phyloP scores from a whole-genome alignment of 2,113 vertebrate genomes.

The Neodontobutis hainanensis region DNA sequence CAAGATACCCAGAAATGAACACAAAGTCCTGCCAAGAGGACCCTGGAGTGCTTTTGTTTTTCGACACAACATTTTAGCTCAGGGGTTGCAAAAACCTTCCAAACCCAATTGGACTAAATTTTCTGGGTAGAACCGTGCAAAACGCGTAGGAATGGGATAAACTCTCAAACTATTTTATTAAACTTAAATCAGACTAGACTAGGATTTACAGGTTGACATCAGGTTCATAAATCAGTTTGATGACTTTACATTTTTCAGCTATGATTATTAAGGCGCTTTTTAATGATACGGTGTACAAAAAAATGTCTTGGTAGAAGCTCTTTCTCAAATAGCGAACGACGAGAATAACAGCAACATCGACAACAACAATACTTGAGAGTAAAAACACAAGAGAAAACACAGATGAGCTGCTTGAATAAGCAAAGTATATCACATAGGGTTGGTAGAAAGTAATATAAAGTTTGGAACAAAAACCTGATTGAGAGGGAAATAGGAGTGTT shows the following conservation, averaged over 20 bases:
- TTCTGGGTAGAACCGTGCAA: conserved; percentile 46
- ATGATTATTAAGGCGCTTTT: conserved; percentile 77
- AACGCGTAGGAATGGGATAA: conserved; percentile 55
- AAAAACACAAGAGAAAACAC: conserved; percentile 73
- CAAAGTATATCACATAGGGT: conserved; percentile 76
- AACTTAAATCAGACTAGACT: conserved; percentile 58
- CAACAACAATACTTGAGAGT: conserved; percentile 70
- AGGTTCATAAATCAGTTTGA: conserved; percentile 60
- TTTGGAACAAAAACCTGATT: conserved; percentile 28
- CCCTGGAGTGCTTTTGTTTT: conserved; percentile 63
- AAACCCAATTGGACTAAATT: conserved; percentile 59
- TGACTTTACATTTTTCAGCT: conserved; percentile 72
- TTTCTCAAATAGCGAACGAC: conserved; percentile 69
- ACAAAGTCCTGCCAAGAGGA: conserved; percentile 51
- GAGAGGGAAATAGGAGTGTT: conserved; percentile 25
- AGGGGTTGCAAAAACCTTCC: conserved; percentile 51
- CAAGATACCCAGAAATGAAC: conserved; percentile 70
- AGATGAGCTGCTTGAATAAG: conserved; percentile 78
- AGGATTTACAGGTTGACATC: conserved; percentile 72
- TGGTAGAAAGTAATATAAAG: conserved; percentile 71
- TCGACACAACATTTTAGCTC: conserved; percentile 61
- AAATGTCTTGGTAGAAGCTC: conserved; percentile 80
- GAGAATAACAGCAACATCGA: conserved; percentile 73
- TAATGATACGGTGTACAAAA: conserved; percentile 59
- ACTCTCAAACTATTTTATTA: conserved; percentile 50